Percentiles rank a stretch among this genome's conserved stretches.
These are phyloP conservation scores for Probaryconus sp. DNA, from an alignment of 1,140 invertebrate species.

Conservation along the genomic window DNA sequence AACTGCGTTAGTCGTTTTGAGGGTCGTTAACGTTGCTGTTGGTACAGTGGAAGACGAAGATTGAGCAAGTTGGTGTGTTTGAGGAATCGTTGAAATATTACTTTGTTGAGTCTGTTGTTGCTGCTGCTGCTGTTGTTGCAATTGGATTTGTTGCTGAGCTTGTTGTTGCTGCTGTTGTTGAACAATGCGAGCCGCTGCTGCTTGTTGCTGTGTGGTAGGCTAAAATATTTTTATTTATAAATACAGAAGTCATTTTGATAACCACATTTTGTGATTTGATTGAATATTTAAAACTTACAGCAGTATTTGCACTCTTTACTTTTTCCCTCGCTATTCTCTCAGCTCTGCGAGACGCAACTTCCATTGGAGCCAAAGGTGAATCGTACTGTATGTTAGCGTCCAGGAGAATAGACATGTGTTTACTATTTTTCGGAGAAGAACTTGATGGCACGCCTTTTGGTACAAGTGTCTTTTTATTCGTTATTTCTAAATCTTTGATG, in stretches of 20 bases:
- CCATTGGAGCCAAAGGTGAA: conserved; percentile 87
- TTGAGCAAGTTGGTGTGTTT: conserved; percentile 69
- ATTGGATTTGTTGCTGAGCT: conserved; percentile 60
- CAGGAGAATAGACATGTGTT: conserved; percentile 88
- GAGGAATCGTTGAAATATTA: conserved; percentile 49
- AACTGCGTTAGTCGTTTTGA: conserved; percentile 65
- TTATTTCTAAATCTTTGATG: conserved; percentile 83
- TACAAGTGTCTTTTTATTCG: conserved; percentile 83
- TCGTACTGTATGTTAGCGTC: conserved; percentile 92
- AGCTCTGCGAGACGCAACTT: conserved; percentile 89
- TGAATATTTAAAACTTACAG: conserved; percentile 36
- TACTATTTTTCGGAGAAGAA: conserved; percentile 88
- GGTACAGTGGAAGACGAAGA: conserved; percentile 59
- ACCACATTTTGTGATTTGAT: too few relatives aligned
- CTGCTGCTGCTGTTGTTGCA: conserved; percentile 48
- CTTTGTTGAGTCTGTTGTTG: conserved; percentile 64
- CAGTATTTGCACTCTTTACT: conserved; percentile 76
- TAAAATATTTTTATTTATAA: neutral
- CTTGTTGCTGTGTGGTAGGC: conserved; percentile 15
- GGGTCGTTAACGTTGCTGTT: conserved; percentile 50
- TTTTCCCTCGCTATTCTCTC: conserved; percentile 92
- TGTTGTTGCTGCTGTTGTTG: conserved; percentile 50
- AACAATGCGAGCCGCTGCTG: conserved; percentile 13
- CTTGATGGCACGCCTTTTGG: conserved; percentile 84
- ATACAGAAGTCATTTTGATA: too few relatives aligned